Percentiles rank a stretch among this genome's conserved stretches.
Evolutionary conservation across 1,140 invertebrate genomes (phyloP).

Genomic region (Calephelis nemesis): DNA sequence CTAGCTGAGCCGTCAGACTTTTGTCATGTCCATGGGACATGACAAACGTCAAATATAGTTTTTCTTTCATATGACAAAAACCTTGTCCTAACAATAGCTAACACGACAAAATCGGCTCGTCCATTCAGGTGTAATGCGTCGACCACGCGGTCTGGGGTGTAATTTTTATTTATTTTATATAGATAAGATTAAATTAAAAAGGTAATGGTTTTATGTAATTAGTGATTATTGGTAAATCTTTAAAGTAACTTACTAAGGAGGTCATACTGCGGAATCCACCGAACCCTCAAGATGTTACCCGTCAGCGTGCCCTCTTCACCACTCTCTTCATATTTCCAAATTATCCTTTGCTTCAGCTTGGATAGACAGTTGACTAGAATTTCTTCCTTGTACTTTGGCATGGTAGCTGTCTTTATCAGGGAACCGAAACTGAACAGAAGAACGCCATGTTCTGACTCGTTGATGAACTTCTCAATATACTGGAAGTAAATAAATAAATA

Average conservation of each 20-base stretch:
- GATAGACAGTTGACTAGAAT: slow-evolving; percentile 76
- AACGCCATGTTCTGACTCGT: slow-evolving; percentile 82
- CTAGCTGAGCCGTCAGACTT: too few species aligned
- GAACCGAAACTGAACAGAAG: slow-evolving; percentile 85
- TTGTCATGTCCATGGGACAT: too few species aligned
- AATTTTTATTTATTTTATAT: too few species aligned
- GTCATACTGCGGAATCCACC: slow-evolving; percentile 83
- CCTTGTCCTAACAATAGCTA: too few species aligned
- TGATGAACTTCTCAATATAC: slow-evolving; percentile 83
- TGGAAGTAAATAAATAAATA: slow-evolving; percentile 55
- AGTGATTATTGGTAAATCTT: background rate
- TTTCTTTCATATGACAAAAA: too few species aligned
- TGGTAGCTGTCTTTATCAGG: slow-evolving; percentile 76
- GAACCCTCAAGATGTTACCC: slow-evolving; percentile 71
- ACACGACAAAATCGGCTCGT: too few species aligned
- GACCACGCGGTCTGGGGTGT: too few species aligned
- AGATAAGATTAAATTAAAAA: too few species aligned
- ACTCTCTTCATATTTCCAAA: slow-evolving; percentile 85
- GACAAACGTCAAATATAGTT: too few species aligned
- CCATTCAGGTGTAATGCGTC: too few species aligned
- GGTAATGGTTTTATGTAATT: background rate
- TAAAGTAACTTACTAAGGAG: slow-evolving; percentile 75
- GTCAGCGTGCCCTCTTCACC: slow-evolving; percentile 53
- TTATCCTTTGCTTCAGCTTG: slow-evolving; percentile 79
- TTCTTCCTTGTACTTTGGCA: slow-evolving; percentile 68